Percentiles rank a stretch among this genome's conserved stretches.
phyloP scores from a whole-genome alignment of 92 coral and sea anemone genomes.

The Desmophyllum pertusum region DNA sequence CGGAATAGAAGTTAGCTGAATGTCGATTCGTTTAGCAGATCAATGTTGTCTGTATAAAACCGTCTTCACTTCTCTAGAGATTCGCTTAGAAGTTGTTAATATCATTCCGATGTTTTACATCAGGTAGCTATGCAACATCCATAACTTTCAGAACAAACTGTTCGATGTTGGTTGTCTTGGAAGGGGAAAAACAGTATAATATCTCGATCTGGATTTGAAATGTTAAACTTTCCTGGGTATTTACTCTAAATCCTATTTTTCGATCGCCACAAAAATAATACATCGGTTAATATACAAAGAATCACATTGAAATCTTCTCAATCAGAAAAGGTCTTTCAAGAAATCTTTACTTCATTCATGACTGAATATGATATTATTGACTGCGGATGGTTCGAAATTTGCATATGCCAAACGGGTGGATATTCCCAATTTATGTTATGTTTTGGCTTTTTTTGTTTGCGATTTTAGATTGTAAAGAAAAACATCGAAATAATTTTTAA shows the following conservation, averaged over 20 bases:
- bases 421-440: neutral
- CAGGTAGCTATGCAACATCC: neutral
- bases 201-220: neutral
- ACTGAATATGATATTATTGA: neutral
- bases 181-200: neutral
- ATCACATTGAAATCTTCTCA: neutral
- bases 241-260: neutral
- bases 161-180: neutral
- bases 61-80: neutral
- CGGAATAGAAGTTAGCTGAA: neutral
- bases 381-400: constrained; percentile 8
- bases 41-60: neutral
- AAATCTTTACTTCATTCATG: constrained; percentile 13
- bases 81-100: neutral
- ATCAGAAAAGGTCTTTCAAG: constrained; percentile 16
- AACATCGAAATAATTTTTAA: neutral
- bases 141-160: neutral
- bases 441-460: neutral
- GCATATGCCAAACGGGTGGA: constrained; percentile 25
- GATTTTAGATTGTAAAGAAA: neutral
- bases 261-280: neutral
- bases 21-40: neutral
- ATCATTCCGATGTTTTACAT: neutral
- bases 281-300: neutral
- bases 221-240: neutral